Percentiles rank a stretch among this genome's conserved stretches.
These are phyloP conservation scores for Festucalex cinctus DNA, from an alignment of 2,113 vertebrate genomes.

Conservation along the genomic window DNA sequence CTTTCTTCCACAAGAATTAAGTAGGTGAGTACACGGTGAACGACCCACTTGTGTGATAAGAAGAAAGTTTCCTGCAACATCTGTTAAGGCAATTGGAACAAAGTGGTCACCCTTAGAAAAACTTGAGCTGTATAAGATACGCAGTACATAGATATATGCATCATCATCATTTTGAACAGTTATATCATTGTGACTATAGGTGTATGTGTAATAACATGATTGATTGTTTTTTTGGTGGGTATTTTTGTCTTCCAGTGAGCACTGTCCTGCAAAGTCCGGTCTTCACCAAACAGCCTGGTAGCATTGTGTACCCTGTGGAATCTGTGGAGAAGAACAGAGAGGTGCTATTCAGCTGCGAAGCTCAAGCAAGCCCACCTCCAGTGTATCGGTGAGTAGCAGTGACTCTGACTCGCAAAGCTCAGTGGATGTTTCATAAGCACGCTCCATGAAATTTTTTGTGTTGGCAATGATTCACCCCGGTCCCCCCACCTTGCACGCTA, in stretches of 20 bases:
- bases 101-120: neutral
- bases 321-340: slow-evolving; percentile 87
- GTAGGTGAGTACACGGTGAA: slow-evolving; percentile 8
- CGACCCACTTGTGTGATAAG: slow-evolving; percentile 17
- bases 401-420: too few species aligned
- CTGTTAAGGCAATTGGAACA: slow-evolving; percentile 1
- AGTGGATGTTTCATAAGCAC: too few species aligned
- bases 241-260: slow-evolving; percentile 70
- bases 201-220: slow-evolving; percentile 4
- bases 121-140: neutral
- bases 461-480: too few species aligned
- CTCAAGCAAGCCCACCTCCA: slow-evolving; percentile 83
- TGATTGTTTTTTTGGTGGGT: slow-evolving; percentile 6
- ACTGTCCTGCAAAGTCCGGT: slow-evolving; percentile 79
- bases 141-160: too few species aligned
- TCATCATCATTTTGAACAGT: neutral
- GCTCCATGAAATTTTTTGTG: too few species aligned
- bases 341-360: slow-evolving; percentile 90
- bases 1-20: slow-evolving; percentile 23
- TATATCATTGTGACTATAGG: neutral
- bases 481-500: too few species aligned
- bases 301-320: slow-evolving; percentile 87
- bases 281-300: slow-evolving; percentile 90
- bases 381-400: slow-evolving; percentile 77
- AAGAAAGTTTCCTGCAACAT: slow-evolving; percentile 12